phyloP scores from a whole-genome alignment of 2,888 invertebrate genomes.

The Boloria selene region DNA sequence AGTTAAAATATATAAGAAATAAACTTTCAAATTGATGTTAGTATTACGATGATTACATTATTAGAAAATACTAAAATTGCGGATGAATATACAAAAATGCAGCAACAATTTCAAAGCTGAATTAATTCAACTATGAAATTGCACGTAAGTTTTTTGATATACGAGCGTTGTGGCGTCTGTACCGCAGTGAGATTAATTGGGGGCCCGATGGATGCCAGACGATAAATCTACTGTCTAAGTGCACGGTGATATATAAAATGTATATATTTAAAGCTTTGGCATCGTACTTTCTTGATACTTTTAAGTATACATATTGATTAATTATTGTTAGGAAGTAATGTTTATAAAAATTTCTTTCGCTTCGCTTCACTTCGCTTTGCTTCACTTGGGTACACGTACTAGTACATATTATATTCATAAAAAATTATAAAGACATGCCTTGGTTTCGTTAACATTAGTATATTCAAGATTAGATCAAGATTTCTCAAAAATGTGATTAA shows the following conservation, averaged over 20 bases:
- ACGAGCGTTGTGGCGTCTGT: slow-evolving; percentile 40
- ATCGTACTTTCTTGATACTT: not conserved
- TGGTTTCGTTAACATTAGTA: too few relatives aligned
- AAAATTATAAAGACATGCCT: too few relatives aligned
- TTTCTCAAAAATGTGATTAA: too few relatives aligned
- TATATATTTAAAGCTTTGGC: slow-evolving; percentile 13
- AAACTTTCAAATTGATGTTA: too few relatives aligned
- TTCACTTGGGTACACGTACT: too few relatives aligned
- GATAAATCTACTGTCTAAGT: slow-evolving; percentile 41
- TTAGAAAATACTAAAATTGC: not conserved
- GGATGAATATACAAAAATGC: not conserved
- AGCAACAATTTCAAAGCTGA: slow-evolving; percentile 7
- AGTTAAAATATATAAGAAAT: too few relatives aligned
- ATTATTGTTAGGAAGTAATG: not conserved
- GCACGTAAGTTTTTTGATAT: slow-evolving; percentile 45
- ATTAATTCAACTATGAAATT: slow-evolving; percentile 24
- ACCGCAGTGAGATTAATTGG: slow-evolving; percentile 49
- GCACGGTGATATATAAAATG: slow-evolving; percentile 5
- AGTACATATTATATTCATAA: too few relatives aligned
- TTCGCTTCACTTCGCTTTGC: too few relatives aligned
- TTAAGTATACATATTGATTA: not conserved
- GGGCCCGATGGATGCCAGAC: slow-evolving; percentile 46
- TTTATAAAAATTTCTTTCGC: not conserved
- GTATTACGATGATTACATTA: not conserved
- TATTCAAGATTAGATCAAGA: too few relatives aligned